Percentiles rank a stretch among this genome's conserved stretches.
Conservation (phyloP, 2,113 vertebrate genomes). For the Phalacrocorax carbo region DNA sequence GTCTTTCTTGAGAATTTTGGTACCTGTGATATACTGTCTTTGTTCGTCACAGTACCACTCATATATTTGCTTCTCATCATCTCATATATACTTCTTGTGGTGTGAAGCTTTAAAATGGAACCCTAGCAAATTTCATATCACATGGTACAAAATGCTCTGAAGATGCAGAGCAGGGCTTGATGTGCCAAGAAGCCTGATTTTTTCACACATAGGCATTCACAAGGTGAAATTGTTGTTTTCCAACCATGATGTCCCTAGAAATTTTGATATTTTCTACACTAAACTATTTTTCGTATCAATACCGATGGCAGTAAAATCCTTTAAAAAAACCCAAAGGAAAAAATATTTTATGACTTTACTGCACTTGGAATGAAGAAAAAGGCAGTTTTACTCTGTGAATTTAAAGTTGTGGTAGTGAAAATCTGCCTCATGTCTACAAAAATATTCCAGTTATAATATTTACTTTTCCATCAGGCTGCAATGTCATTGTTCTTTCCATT, state of each 20-base stretch:
- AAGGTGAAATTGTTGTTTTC: background rate
- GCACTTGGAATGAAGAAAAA: background rate
- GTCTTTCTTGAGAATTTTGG: background rate
- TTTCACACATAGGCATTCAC: background rate
- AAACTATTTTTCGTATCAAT: background rate
- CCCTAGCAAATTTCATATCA: background rate
- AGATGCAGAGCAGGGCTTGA: background rate
- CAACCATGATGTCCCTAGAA: background rate
- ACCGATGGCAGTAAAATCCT: background rate
- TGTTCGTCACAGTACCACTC: background rate
- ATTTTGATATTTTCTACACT: background rate
- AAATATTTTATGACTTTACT: background rate
- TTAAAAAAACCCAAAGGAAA: background rate
- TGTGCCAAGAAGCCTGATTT: background rate
- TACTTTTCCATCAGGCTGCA: background rate
- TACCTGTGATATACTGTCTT: background rate
- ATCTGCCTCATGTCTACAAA: background rate
- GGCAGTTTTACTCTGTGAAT: background rate
- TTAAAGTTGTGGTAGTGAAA: background rate
- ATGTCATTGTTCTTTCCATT: background rate
- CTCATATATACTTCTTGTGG: background rate
- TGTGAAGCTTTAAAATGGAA: background rate
- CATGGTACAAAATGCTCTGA: background rate
- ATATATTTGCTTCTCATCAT: background rate
- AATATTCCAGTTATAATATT: background rate